A percentile compares a stretch with the other conserved stretches of the same genome.
Evolutionary conservation across 2,113 vertebrate species (phyloP).

Genomic region (Opisthocomus hoazin): DNA sequence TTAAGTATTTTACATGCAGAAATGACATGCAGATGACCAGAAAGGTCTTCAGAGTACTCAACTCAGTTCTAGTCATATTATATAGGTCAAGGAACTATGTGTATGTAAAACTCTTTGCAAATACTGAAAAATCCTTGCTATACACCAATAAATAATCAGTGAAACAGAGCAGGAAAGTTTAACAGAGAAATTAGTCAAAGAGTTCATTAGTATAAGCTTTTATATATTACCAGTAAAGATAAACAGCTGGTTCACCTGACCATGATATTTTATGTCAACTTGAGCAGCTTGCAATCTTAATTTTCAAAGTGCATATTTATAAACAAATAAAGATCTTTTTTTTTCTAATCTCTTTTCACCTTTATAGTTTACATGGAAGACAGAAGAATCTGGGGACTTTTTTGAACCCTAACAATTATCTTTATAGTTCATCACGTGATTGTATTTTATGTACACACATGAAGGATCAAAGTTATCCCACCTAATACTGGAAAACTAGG

Average conservation of each 20-base stretch:
- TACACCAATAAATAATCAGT: neutral
- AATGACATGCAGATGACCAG: neutral
- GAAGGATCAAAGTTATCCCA: neutral
- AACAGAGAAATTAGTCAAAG: neutral
- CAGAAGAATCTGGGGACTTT: neutral
- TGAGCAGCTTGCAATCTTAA: neutral
- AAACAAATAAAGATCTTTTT: neutral
- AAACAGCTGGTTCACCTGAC: neutral
- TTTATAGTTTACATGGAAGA: neutral
- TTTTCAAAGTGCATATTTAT: neutral
- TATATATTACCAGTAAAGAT: neutral
- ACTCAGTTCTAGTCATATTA: neutral
- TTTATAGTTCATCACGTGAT: neutral
- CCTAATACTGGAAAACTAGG: neutral
- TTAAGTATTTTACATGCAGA: neutral
- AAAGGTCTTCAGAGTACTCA: neutral
- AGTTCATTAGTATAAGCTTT: neutral
- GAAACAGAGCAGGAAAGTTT: neutral
- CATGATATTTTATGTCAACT: neutral
- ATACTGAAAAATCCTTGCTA: neutral
- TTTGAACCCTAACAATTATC: neutral
- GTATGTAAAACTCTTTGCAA: neutral
- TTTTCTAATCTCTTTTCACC: neutral
- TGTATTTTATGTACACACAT: neutral
- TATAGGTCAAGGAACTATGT: neutral